Evolutionary conservation across 2,113 vertebrate genomes (phyloP).

Genomic region (Albula goreensis): DNA sequence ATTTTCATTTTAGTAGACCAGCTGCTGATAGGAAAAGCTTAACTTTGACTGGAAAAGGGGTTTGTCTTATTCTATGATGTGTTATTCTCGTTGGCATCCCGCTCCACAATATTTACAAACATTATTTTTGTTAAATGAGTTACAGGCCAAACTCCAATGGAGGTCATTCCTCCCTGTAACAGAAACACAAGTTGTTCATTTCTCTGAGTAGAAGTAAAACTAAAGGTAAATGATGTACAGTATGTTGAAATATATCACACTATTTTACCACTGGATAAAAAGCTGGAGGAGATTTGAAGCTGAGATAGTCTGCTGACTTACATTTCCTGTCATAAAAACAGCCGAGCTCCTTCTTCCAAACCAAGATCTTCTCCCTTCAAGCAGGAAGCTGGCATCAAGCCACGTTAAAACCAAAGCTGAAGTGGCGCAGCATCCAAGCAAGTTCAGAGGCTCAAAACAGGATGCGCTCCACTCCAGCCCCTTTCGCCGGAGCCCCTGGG

Average conservation of each 20-base stretch:
- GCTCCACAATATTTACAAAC: too few relatives aligned
- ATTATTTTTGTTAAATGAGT: too few relatives aligned
- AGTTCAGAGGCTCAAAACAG: constrained; percentile 51
- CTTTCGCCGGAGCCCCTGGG: constrained; percentile 43
- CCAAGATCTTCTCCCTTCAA: background rate
- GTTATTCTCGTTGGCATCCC: too few relatives aligned
- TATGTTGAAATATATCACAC: background rate
- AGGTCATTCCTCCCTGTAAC: background rate
- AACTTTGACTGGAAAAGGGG: background rate
- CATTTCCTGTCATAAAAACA: background rate
- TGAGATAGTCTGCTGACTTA: too few relatives aligned
- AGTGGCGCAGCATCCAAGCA: background rate
- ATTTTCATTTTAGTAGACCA: constrained; percentile 35
- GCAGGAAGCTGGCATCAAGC: background rate
- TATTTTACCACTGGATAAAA: background rate
- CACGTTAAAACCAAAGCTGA: background rate
- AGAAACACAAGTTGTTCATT: background rate
- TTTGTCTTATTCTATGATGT: too few relatives aligned
- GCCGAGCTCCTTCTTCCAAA: background rate
- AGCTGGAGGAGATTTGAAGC: background rate
- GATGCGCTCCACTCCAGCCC: constrained; percentile 54
- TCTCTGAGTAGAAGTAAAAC: background rate
- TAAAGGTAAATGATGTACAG: background rate
- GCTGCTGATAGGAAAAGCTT: background rate
- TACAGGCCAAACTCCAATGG: background rate